phyloP scores from a whole-genome alignment of 2,113 vertebrate species.

The Ophthalmolycus amberensis region DNA sequence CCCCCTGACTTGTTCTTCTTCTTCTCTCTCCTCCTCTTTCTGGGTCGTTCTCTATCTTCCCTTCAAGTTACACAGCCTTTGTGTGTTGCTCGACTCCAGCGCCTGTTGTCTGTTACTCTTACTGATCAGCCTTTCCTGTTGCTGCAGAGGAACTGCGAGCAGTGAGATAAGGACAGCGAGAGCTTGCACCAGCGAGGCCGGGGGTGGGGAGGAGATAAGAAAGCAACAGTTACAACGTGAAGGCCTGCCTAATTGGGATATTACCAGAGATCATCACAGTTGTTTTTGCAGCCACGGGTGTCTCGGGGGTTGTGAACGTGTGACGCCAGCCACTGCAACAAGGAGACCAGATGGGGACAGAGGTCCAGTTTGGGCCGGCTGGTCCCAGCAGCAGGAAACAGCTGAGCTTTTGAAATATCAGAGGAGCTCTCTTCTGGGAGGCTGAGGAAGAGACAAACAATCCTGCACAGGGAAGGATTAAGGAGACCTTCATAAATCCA shows the following conservation, averaged over 20 bases:
- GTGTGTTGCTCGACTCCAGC: slow-evolving; percentile 34
- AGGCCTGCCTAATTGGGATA: slow-evolving; percentile 47
- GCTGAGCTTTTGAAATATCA: slow-evolving; percentile 61
- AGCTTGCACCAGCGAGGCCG: slow-evolving; percentile 38
- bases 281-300: slow-evolving; percentile 17
- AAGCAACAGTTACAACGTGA: slow-evolving; percentile 35
- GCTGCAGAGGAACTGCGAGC: slow-evolving; percentile 79
- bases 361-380: slow-evolving; percentile 5
- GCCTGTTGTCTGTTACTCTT: slow-evolving; percentile 69
- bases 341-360: slow-evolving; percentile 26
- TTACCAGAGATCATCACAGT: slow-evolving; percentile 32
- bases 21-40: slow-evolving; percentile 30
- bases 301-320: slow-evolving; percentile 4
- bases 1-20: slow-evolving; percentile 6
- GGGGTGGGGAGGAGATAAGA: slow-evolving; percentile 18
- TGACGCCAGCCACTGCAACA: not conserved
- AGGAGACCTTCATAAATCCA: slow-evolving; percentile 56
- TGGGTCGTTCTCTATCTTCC: slow-evolving; percentile 44
- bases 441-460: slow-evolving; percentile 46
- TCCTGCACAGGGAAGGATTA: slow-evolving; percentile 54
- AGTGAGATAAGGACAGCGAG: slow-evolving; percentile 76
- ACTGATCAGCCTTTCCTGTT: slow-evolving; percentile 76
- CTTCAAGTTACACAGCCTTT: slow-evolving; percentile 37
- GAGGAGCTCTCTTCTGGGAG: slow-evolving; percentile 29
- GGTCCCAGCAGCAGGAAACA: slow-evolving; percentile 14